Percentiles rank a stretch among this genome's conserved stretches.
phyloP scores from a whole-genome alignment of 2,888 invertebrate species.

The Monopis laevigella region DNA sequence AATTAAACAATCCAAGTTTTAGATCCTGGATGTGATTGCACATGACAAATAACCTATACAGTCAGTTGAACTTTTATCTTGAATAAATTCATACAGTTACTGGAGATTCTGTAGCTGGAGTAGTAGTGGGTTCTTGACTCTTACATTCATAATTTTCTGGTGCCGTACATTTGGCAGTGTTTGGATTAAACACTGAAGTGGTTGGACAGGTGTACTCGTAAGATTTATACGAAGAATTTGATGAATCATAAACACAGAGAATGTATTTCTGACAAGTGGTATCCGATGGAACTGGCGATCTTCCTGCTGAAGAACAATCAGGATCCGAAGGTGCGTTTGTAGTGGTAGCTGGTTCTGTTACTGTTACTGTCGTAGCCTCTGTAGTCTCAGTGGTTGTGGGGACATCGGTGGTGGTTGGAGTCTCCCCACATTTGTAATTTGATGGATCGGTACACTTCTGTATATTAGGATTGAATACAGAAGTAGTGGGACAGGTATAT shows the following conservation, averaged over 20 bases:
- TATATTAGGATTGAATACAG: slow-evolving; percentile 42
- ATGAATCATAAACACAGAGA: slow-evolving; percentile 33
- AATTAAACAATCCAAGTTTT: too few species aligned
- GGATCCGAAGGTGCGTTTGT: slow-evolving; percentile 43
- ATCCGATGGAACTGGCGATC: slow-evolving; percentile 43
- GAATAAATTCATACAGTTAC: too few species aligned
- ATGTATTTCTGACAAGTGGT: slow-evolving; percentile 46
- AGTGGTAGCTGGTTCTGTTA: slow-evolving; percentile 34
- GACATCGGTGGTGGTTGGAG: neutral
- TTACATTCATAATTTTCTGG: slow-evolving; percentile 1
- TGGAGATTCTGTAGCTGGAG: too few species aligned
- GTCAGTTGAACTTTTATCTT: too few species aligned
- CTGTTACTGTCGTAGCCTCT: slow-evolving; percentile 37
- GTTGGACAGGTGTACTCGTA: slow-evolving; percentile 48
- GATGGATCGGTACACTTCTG: slow-evolving; percentile 35
- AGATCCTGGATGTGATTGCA: too few species aligned
- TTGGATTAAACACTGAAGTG: slow-evolving; percentile 48
- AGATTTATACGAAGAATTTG: slow-evolving; percentile 30
- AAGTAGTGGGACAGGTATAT: slow-evolving; percentile 48
- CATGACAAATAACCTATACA: too few species aligned
- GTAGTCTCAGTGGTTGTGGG: slow-evolving; percentile 20
- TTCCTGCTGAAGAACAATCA: slow-evolving; percentile 41
- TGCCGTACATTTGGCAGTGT: slow-evolving; percentile 34
- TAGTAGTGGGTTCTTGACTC: neutral
- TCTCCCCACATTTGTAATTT: slow-evolving; percentile 35